phyloP scores from a whole-genome alignment of 92 coral and sea anemone genomes.

The Isaurus tuberculatus region DNA sequence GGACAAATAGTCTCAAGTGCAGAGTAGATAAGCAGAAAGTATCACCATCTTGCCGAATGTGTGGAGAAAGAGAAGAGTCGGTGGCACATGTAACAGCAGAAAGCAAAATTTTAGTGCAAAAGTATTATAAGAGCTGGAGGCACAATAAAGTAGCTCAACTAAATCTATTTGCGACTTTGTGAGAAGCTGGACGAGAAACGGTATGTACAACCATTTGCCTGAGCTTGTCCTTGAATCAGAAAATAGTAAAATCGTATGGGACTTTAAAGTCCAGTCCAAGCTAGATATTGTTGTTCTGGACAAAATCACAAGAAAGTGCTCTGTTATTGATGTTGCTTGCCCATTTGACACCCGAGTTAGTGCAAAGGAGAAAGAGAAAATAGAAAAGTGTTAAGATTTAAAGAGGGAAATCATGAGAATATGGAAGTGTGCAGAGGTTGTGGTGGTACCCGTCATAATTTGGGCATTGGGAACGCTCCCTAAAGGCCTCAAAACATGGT shows the following conservation, averaged over 20 bases:
- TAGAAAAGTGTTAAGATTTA: not conserved
- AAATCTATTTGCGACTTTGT: slow-evolving; percentile 26
- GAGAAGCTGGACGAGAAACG: slow-evolving; percentile 10
- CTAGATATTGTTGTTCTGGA: slow-evolving; percentile 12
- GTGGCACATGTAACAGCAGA: slow-evolving; percentile 36
- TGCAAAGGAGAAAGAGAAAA: slow-evolving; percentile 6
- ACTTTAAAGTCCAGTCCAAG: not conserved
- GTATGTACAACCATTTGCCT: slow-evolving; percentile 32
- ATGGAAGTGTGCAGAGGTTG: slow-evolving; percentile 19
- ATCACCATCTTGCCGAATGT: slow-evolving; percentile 38
- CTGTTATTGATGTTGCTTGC: slow-evolving; percentile 23
- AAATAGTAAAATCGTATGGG: slow-evolving; percentile 15
- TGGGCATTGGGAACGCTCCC: slow-evolving; percentile 5
- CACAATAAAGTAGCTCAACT: slow-evolving; percentile 48
- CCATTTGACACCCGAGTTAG: not conserved
- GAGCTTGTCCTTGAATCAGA: slow-evolving; percentile 26
- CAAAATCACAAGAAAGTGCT: slow-evolving; percentile 27
- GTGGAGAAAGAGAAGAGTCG: slow-evolving; percentile 39
- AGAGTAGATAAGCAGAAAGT: slow-evolving; percentile 4
- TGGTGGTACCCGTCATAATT: slow-evolving; percentile 29
- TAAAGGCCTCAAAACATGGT: slow-evolving; percentile 16
- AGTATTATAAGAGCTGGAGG: slow-evolving; percentile 46
- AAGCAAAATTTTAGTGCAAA: slow-evolving; percentile 28
- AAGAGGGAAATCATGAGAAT: slow-evolving; percentile 1
- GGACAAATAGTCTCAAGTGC: slow-evolving; percentile 15